phyloP scores from a whole-genome alignment of 2,888 invertebrate species.

The Pterostichus niger region DNA sequence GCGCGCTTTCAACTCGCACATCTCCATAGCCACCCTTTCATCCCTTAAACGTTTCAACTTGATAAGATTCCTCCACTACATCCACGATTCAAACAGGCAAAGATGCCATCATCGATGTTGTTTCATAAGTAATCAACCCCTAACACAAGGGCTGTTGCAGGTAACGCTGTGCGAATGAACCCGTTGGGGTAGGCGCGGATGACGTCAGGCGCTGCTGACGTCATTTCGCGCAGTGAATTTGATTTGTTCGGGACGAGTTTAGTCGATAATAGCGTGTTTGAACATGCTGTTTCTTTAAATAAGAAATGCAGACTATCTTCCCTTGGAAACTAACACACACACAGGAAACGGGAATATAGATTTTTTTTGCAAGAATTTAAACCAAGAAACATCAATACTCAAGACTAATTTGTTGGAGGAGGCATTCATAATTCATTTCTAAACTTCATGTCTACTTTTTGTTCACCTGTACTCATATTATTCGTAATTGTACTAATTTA shows the following conservation, averaged over 20 bases:
- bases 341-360: background rate
- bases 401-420: background rate
- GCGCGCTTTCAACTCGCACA: constrained; percentile 3
- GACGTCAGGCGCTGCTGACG: constrained; percentile 70
- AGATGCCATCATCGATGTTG: background rate
- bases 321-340: constrained; percentile 11
- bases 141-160: background rate
- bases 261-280: constrained; percentile 67
- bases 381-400: background rate
- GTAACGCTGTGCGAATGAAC: background rate
- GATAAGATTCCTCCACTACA: background rate
- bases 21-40: background rate
- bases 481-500: no score
- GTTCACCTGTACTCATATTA: no score
- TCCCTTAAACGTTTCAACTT: background rate
- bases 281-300: constrained; percentile 63
- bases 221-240: constrained; percentile 67
- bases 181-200: constrained; percentile 31
- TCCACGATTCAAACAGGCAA: background rate
- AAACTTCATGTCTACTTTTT: no score
- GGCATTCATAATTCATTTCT: background rate
- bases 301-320: constrained; percentile 37
- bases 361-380: constrained; percentile 28
- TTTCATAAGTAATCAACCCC: background rate
- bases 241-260: constrained; percentile 50